Conservation (phyloP, 2,797 vertebrate species). For the Lepus oiostolus region DNA sequence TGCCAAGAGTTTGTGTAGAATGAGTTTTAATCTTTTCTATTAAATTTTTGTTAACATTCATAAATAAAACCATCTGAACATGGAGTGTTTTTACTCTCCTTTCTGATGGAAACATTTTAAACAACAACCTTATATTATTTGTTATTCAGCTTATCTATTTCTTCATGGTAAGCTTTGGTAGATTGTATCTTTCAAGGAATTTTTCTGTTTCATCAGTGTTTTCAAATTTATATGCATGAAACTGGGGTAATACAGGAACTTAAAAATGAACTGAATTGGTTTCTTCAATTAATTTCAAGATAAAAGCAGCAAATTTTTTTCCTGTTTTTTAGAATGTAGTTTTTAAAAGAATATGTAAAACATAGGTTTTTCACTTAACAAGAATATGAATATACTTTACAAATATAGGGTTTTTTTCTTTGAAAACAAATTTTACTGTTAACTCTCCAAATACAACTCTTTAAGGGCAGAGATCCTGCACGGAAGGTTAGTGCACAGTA, state of each 20-base stretch:
- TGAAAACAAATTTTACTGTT: no score
- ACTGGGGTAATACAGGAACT: not conserved
- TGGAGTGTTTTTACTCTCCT: not conserved
- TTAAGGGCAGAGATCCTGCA: no score
- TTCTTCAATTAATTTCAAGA: slow-evolving; percentile 58
- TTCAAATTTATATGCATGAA: slow-evolving; percentile 32
- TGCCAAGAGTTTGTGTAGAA: not conserved
- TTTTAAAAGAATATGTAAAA: slow-evolving; percentile 20
- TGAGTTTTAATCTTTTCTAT: not conserved
- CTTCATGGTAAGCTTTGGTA: slow-evolving; percentile 42
- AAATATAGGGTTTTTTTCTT: no score
- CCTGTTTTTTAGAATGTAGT: not conserved
- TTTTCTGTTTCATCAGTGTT: slow-evolving; percentile 27
- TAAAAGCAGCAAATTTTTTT: slow-evolving; percentile 27
- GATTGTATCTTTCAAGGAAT: slow-evolving; percentile 29
- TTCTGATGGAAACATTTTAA: slow-evolving; percentile 7
- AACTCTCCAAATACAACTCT: no score
- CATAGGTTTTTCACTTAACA: no score
- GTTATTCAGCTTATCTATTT: not conserved
- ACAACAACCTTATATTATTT: not conserved
- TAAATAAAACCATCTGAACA: not conserved
- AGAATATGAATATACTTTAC: no score
- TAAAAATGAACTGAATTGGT: not conserved
- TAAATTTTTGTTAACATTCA: not conserved
- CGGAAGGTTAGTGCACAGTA: no score